phyloP scores from a whole-genome alignment of 2,888 invertebrate genomes.

The Syrista parreyssii region DNA sequence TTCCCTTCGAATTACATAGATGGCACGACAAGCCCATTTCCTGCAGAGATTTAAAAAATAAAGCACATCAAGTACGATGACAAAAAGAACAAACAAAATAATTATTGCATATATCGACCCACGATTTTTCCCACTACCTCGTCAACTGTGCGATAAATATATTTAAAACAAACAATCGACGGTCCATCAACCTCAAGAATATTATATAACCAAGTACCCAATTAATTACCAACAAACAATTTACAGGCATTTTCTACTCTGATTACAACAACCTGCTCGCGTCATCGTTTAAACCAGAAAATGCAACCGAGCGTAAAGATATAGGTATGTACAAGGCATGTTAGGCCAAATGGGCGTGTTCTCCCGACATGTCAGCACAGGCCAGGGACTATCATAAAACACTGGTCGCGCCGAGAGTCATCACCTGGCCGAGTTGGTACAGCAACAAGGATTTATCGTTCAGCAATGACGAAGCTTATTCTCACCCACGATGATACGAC shows the following conservation, averaged over 20 bases:
- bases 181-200: neutral
- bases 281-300: conserved; percentile 1
- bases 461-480: conserved; percentile 16
- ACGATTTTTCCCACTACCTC: neutral
- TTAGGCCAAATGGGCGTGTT: conserved; percentile 4
- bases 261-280: neutral
- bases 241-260: neutral
- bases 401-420: conserved; percentile 14
- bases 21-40: neutral
- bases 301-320: neutral
- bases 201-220: neutral
- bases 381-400: conserved; percentile 15
- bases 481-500: neutral
- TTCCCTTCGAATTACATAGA: neutral
- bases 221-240: neutral
- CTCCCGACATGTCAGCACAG: conserved; percentile 6
- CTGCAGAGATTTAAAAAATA: neutral
- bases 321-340: neutral
- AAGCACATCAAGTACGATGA: neutral
- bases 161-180: neutral
- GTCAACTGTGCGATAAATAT: neutral
- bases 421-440: conserved; percentile 19
- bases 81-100: neutral
- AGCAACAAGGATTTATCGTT: conserved; percentile 17
- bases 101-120: neutral